Base-by-base conservation (phyloP, 2,888 invertebrate genomes). In the Fragum whitleyi region DNA sequence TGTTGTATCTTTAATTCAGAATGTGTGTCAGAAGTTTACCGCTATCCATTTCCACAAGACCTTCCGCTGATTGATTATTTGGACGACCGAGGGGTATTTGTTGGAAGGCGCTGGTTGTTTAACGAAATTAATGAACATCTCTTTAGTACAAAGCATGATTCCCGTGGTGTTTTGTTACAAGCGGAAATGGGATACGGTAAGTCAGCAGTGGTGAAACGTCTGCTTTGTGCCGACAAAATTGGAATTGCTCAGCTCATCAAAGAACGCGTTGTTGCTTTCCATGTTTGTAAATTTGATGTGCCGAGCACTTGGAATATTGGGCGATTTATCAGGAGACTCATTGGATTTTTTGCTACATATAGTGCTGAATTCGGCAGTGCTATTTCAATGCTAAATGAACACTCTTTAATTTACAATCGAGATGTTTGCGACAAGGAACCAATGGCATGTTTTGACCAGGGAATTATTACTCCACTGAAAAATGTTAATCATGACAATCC, bases 111-210 rank as follows among this genome's bases (percentile, higher is more conserved):
- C 9, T 73, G 73, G 73, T 51, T 73, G n/a, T 73, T 73, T 73
- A 32, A 47, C 2, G 73, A 73, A 32, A 55, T 70, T 11, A 21
- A 70, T n/a, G 19, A 7, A 26, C 21, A 23, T n/a, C 19, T 70
- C 14, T 32, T 23, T 2, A 2, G 21, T 14, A 2, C 11, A 36
- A 26, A 39, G 6, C 42, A 65, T 26, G n/a, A 39, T 39, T 39
- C 65, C 28, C n/a, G 21, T 16, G 78, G 78, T 26, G n/a, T 78
- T 32, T 16, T 73, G 36, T 16, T 74, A 1, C 26, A 23, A 29
- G 78, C 78, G 21, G 74, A 74, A 28, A 69, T 74, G 29, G 78
- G 78, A 21, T 78, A 59, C 32, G 78, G 78, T 23, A 78, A 78
- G 28, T 74, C 78, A 7, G 78, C 78, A 16, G 28, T 78, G 3